Conservation (phyloP, 23 tunicate species). For the Trididemnum nubilum region DNA sequence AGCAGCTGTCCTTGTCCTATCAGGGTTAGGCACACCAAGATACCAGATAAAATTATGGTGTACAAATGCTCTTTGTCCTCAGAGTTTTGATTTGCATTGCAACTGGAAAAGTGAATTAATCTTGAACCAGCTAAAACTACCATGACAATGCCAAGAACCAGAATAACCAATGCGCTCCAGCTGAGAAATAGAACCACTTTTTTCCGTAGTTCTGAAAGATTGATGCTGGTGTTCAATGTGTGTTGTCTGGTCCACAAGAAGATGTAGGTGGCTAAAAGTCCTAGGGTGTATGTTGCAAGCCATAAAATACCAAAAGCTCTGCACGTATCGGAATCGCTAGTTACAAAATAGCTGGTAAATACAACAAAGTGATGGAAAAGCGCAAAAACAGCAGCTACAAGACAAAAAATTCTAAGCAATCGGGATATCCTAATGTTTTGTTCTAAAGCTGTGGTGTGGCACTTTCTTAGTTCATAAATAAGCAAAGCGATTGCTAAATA, state of each 20-base stretch:
- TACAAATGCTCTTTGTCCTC: conserved; percentile 9
- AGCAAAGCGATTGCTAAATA: neutral
- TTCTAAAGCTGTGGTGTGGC: neutral
- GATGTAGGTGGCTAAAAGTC: conserved; percentile 34
- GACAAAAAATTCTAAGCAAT: conserved; percentile 10
- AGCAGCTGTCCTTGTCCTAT: conserved; percentile 58
- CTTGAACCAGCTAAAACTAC: conserved; percentile 70
- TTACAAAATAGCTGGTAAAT: conserved; percentile 1
- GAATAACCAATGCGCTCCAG: conserved; percentile 36
- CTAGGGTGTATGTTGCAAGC: conserved; percentile 58
- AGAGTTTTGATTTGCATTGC: conserved; percentile 2
- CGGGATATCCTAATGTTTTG: neutral
- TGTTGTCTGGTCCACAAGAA: conserved; percentile 65
- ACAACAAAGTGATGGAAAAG: conserved; percentile 30
- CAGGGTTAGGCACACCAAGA: conserved; percentile 43
- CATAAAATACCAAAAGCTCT: conserved; percentile 33
- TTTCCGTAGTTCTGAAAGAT: conserved; percentile 2
- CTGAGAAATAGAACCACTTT: conserved; percentile 29
- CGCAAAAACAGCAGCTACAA: conserved; percentile 12
- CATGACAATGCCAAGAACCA: conserved; percentile 52
- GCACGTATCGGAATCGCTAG: neutral
- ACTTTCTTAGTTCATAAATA: neutral
- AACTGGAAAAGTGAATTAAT: conserved; percentile 45
- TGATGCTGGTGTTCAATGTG: conserved; percentile 12
- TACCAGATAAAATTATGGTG: conserved; percentile 54